Percentiles rank a stretch among this genome's conserved stretches.
phyloP scores from a whole-genome alignment of 2,888 invertebrate species.

The Brenthis hecate region DNA sequence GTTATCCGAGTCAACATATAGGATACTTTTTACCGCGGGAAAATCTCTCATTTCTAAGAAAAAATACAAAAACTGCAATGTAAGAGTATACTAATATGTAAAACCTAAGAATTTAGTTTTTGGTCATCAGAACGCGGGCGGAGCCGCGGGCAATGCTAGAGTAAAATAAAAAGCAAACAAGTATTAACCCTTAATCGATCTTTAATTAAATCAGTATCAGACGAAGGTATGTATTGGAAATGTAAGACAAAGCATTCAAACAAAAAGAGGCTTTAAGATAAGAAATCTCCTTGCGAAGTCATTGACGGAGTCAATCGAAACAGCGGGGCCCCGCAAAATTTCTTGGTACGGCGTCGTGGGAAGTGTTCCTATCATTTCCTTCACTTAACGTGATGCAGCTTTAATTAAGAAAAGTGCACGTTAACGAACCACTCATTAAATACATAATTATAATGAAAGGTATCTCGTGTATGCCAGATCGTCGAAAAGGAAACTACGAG shows the following conservation, averaged over 20 bases:
- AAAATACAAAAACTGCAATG: too few relatives aligned
- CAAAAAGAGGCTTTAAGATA: conserved; percentile 42
- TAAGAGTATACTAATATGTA: too few relatives aligned
- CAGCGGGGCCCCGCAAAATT: conserved; percentile 57
- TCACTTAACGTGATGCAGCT: conserved; percentile 41
- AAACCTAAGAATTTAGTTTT: too few relatives aligned
- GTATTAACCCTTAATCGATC: conserved; percentile 24
- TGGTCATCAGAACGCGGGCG: too few relatives aligned
- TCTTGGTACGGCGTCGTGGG: conserved; percentile 60
- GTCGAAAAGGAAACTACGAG: neutral
- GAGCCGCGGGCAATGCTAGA: too few relatives aligned
- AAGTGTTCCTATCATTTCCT: conserved; percentile 65
- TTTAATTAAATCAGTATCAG: conserved; percentile 26
- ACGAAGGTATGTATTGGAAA: conserved; percentile 29
- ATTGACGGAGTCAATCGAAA: conserved; percentile 52
- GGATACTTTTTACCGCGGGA: too few relatives aligned
- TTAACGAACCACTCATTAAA: conserved; percentile 21
- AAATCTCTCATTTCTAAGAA: too few relatives aligned
- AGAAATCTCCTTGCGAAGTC: conserved; percentile 56
- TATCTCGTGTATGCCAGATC: neutral
- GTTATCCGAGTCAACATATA: too few relatives aligned
- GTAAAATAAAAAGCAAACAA: neutral
- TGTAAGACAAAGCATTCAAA: conserved; percentile 37
- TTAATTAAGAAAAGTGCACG: conserved; percentile 22
- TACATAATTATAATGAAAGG: conserved; percentile 6